Evolutionary conservation across 2,888 invertebrate species (phyloP).

Genomic region (Heliconius sara): DNA sequence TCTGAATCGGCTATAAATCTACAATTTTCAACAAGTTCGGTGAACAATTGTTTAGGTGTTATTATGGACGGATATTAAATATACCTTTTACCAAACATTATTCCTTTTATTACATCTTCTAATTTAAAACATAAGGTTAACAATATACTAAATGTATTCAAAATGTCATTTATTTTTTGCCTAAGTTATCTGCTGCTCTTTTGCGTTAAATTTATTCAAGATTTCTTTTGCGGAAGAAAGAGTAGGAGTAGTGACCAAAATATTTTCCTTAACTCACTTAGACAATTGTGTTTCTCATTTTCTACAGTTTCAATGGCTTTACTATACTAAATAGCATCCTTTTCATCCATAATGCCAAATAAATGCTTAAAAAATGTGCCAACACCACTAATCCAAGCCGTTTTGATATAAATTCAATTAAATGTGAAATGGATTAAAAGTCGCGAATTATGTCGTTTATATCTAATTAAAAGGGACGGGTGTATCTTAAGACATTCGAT

Average conservation of each 20-base stretch:
- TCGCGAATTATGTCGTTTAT: slow-evolving; percentile 18
- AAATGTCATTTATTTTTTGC: slow-evolving; percentile 1
- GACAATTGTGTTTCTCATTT: slow-evolving; percentile 37
- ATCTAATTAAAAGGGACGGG: slow-evolving; percentile 23
- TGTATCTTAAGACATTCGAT: slow-evolving; percentile 25
- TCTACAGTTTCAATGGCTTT: slow-evolving; percentile 47
- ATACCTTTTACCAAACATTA: neutral
- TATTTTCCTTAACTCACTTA: slow-evolving; percentile 47
- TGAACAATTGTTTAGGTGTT: too few relatives aligned
- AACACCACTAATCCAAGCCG: slow-evolving; percentile 25
- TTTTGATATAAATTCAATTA: neutral
- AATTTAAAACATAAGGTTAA: too few relatives aligned
- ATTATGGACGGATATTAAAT: neutral
- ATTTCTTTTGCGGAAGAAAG: neutral
- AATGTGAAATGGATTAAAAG: neutral
- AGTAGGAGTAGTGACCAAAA: slow-evolving; percentile 32
- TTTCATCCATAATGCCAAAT: slow-evolving; percentile 45
- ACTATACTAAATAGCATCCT: slow-evolving; percentile 49
- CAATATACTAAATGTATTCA: too few relatives aligned
- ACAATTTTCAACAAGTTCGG: too few relatives aligned
- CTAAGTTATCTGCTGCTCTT: slow-evolving; percentile 34
- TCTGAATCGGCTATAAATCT: too few relatives aligned
- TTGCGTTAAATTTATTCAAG: neutral
- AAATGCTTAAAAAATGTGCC: slow-evolving; percentile 51
- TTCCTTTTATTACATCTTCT: neutral